Evolutionary conservation across 2,113 vertebrate species (phyloP).

Genomic region (Collichthys lucidus): DNA sequence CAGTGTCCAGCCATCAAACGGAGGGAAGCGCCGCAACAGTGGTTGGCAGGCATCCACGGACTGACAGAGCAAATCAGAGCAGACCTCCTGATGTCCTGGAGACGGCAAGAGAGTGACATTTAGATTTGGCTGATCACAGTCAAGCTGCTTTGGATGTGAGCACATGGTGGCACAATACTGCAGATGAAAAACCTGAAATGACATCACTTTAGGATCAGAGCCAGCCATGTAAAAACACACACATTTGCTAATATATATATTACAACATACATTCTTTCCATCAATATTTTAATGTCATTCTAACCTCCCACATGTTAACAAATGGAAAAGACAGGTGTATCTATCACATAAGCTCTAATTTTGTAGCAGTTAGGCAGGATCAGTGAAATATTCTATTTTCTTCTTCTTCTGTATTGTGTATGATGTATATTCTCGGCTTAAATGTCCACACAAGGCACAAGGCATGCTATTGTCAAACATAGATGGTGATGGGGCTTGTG

Average conservation of each 20-base stretch:
- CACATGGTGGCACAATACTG: background rate
- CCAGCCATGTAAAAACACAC: background rate
- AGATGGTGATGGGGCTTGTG: conserved; percentile 20
- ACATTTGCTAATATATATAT: background rate
- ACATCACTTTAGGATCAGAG: conserved; percentile 3
- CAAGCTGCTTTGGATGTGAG: conserved; percentile 33
- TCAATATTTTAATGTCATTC: background rate
- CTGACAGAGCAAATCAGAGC: conserved; percentile 55
- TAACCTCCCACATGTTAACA: background rate
- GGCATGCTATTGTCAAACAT: conserved; percentile 10
- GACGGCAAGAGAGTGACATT: conserved; percentile 54
- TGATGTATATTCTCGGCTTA: background rate
- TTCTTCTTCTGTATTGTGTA: background rate
- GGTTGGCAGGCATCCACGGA: conserved; percentile 50
- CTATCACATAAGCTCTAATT: too few relatives aligned
- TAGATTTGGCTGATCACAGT: conserved; percentile 49
- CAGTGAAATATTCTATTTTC: too few relatives aligned
- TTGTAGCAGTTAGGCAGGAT: too few relatives aligned
- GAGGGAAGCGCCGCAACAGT: conserved; percentile 24
- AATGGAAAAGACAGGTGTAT: too few relatives aligned
- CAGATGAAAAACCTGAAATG: conserved; percentile 23
- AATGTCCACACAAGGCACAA: background rate
- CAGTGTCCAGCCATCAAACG: conserved; percentile 47
- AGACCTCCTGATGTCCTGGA: conserved; percentile 45
- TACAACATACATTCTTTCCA: background rate